Conservation (phyloP, 2,113 vertebrate genomes). For the sheep (Ovis aries) region ARS-UI_Ramb_v3.0 NC_056059.1:73440001-73440500, state of each 20-base stretch:
- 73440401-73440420: neutral
- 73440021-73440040: neutral
- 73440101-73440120: neutral
- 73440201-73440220: neutral
- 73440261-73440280: constrained; percentile 40
- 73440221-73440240: neutral
- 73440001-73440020: neutral
- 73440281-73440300: constrained; percentile 53
- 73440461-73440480: neutral
- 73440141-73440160: constrained; percentile 12
- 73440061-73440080: neutral
- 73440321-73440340: constrained; percentile 50
- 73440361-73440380: constrained; percentile 6
- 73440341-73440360: neutral
- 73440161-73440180: neutral
- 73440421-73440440: neutral
- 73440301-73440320: constrained; percentile 20
- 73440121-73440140: neutral
- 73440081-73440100: neutral
- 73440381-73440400: constrained; percentile 9
- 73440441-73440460: neutral
- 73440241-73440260: neutral
- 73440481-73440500: neutral
- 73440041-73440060: neutral
- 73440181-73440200: constrained; percentile 25